A percentile compares a stretch with the other conserved stretches of the same genome.
Evolutionary conservation across 2,113 vertebrate species (phyloP).

Genomic region (Cebidichthys violaceus): DNA sequence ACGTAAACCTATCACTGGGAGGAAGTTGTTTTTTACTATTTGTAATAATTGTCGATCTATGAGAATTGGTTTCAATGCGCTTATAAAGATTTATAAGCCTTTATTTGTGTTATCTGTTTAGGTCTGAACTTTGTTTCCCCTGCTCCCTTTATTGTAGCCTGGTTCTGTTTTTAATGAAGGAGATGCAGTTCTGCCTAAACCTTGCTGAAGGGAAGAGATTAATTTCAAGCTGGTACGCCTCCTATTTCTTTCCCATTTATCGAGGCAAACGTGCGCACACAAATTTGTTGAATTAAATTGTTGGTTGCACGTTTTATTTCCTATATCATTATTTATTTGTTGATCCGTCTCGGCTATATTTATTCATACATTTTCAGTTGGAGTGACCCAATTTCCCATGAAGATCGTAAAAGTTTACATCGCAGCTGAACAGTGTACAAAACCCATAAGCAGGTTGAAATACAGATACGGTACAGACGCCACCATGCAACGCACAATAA

Average conservation of each 20-base stretch:
- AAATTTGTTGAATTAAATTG: not conserved
- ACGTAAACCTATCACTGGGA: slow-evolving; percentile 18
- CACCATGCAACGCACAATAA: not conserved
- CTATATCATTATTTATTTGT: slow-evolving; percentile 4
- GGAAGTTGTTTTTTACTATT: not conserved
- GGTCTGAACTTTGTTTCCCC: slow-evolving; percentile 11
- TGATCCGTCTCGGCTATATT: not conserved
- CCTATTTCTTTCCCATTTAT: slow-evolving; percentile 11
- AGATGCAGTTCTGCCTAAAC: slow-evolving; percentile 20
- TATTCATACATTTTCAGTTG: slow-evolving; percentile 14
- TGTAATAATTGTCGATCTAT: not conserved
- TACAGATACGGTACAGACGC: not conserved
- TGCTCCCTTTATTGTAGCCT: slow-evolving; percentile 5
- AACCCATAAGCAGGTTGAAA: not conserved
- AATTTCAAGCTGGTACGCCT: slow-evolving; percentile 9
- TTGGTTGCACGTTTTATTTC: slow-evolving; percentile 16
- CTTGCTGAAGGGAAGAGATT: slow-evolving; percentile 34
- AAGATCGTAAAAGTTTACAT: slow-evolving; percentile 2
- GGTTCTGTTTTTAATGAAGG: slow-evolving; percentile 34
- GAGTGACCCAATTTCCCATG: slow-evolving; percentile 7
- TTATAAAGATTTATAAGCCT: slow-evolving; percentile 1
- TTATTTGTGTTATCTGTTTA: slow-evolving; percentile 18
- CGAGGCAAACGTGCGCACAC: not conserved
- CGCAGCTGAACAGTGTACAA: not conserved
- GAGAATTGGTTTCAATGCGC: not conserved